phyloP scores from a whole-genome alignment of 2,888 invertebrate species.

The Dicranocentrus wangi region DNA sequence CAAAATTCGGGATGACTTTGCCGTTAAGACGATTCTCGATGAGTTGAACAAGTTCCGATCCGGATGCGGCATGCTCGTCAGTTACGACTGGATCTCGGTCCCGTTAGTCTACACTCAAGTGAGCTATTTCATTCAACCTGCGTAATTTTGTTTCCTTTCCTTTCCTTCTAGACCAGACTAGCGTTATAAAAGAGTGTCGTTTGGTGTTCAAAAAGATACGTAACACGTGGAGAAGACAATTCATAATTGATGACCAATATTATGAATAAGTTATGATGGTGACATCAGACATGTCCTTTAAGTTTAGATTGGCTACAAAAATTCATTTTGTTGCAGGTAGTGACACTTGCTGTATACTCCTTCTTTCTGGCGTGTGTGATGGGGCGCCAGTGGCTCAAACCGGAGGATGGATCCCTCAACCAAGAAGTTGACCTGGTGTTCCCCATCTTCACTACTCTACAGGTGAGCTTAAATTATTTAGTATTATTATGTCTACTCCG shows the following conservation, averaged over 20 bases:
- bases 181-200: too few species aligned
- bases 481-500: too few species aligned
- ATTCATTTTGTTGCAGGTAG: constrained; percentile 81
- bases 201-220: too few species aligned
- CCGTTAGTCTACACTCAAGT: constrained; percentile 88
- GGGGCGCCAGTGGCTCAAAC: constrained; percentile 89
- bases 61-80: constrained; percentile 84
- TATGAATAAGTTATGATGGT: too few species aligned
- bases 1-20: constrained; percentile 91
- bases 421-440: constrained; percentile 86
- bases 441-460: constrained; percentile 90
- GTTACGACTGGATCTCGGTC: constrained; percentile 76
- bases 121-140: constrained; percentile 25
- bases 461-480: too few species aligned
- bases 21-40: constrained; percentile 91
- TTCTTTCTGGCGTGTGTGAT: constrained; percentile 91
- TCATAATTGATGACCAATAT: too few species aligned
- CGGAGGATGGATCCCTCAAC: constrained; percentile 73
- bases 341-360: constrained; percentile 92
- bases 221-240: too few species aligned
- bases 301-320: too few species aligned
- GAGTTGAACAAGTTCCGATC: constrained; percentile 87
- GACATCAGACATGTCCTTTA: too few species aligned
- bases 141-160: too few species aligned
- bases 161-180: too few species aligned